Percentiles rank a stretch among this genome's conserved stretches.
These are phyloP conservation scores for Sipha maydis DNA, from an alignment of 2,888 invertebrate genomes.

Conservation along the genomic window DNA sequence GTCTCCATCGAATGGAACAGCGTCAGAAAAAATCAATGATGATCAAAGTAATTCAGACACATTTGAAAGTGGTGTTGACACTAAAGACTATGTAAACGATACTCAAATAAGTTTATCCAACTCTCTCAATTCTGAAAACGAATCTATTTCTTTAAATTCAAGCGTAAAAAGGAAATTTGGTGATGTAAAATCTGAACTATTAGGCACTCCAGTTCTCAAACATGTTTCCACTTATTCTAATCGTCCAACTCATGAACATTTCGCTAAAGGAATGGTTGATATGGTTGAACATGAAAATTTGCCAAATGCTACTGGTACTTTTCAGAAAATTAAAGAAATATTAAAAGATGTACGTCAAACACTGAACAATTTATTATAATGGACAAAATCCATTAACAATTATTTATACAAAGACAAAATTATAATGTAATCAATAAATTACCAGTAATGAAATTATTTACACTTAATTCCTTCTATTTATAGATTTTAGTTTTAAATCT, in stretches of 20 bases:
- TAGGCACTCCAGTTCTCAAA: conserved; percentile 46
- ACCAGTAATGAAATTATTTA: background rate
- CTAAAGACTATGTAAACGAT: background rate
- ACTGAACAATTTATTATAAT: conserved; percentile 29
- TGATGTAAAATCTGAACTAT: conserved; percentile 33
- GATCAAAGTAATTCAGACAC: background rate
- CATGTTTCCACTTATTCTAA: conserved; percentile 28
- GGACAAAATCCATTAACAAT: background rate
- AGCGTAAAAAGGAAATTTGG: conserved; percentile 31
- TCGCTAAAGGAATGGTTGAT: conserved; percentile 56
- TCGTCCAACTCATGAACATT: conserved; percentile 20
- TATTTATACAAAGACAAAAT: conserved; percentile 2
- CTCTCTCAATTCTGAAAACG: background rate
- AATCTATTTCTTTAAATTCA: background rate
- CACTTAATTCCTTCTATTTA: conserved; percentile 77
- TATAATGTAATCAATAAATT: background rate
- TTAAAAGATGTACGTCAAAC: conserved; percentile 51
- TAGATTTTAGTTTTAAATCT: conserved; percentile 73
- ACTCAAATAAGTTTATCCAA: background rate
- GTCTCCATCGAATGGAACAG: background rate
- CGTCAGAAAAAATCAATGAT: background rate
- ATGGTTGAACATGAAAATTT: conserved; percentile 53
- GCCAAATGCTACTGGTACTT: conserved; percentile 46
- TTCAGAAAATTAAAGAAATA: conserved; percentile 46
- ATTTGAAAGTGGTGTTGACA: background rate